phyloP scores from a whole-genome alignment of 1,140 invertebrate species.

The Mesaphorura yosii region DNA sequence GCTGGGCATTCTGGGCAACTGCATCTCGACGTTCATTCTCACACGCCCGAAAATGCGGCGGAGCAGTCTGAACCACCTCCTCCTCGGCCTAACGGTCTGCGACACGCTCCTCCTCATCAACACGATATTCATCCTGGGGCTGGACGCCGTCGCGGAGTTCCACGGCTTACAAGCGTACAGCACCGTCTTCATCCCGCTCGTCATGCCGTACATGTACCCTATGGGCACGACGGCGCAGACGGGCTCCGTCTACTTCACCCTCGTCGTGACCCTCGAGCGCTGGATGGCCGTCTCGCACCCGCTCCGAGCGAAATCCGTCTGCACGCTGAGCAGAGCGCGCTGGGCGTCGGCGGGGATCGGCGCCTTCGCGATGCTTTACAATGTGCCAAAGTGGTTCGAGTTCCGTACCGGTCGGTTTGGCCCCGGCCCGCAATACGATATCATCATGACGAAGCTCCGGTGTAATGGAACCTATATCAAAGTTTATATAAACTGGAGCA shows the following conservation, averaged over 20 bases:
- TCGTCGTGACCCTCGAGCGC: constrained; percentile 87
- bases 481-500: constrained; percentile 82
- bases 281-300: constrained; percentile 95
- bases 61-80: constrained; percentile 81
- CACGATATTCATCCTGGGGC: constrained; percentile 71
- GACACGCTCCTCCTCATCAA: constrained; percentile 77
- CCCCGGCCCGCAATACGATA: neutral
- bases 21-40: constrained; percentile 80
- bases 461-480: constrained; percentile 59
- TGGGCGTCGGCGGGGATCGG: constrained; percentile 73
- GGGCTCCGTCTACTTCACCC: constrained; percentile 85
- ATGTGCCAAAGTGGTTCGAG: constrained; percentile 56
- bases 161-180: constrained; percentile 38
- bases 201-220: neutral
- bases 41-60: constrained; percentile 80
- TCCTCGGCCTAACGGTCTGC: constrained; percentile 77
- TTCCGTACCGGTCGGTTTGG: constrained; percentile 30
- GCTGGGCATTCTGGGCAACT: constrained; percentile 76
- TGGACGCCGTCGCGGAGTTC: constrained; percentile 69
- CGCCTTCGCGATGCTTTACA: constrained; percentile 72
- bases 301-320: constrained; percentile 69
- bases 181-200: neutral
- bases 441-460: constrained; percentile 47
- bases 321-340: constrained; percentile 77
- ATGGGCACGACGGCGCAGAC: constrained; percentile 44